A percentile compares a stretch with the other conserved stretches of the same genome.
Evolutionary conservation across 2,888 invertebrate species (phyloP).

Genomic region (Corythucha ciliata): DNA sequence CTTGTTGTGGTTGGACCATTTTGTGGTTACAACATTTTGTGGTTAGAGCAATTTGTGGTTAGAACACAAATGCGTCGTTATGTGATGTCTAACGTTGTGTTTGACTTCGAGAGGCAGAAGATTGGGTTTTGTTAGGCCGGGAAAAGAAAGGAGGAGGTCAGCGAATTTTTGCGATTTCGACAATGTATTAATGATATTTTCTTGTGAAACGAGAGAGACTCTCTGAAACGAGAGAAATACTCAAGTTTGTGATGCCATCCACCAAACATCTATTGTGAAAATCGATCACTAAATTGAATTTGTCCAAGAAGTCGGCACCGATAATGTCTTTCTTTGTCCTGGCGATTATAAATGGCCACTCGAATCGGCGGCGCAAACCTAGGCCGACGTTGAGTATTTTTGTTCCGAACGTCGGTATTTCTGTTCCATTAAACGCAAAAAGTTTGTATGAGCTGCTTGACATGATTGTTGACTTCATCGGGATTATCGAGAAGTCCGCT

Average conservation of each 20-base stretch:
- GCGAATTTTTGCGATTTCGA: conserved; percentile 8
- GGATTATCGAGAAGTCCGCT: conserved; percentile 25
- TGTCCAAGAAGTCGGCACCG: conserved; percentile 32
- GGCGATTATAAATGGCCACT: conserved; percentile 10
- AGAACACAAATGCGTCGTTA: too few species aligned
- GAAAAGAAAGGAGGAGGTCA: neutral
- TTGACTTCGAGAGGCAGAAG: conserved; percentile 6
- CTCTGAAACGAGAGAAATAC: too few species aligned
- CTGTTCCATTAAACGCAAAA: conserved; percentile 33
- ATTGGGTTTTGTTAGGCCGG: neutral
- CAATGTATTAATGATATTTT: neutral
- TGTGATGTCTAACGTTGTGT: conserved; percentile 28
- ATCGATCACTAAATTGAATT: conserved; percentile 14
- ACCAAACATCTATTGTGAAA: conserved; percentile 5
- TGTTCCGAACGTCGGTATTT: conserved; percentile 29
- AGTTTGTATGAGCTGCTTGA: conserved; percentile 22
- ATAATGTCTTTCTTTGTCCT: conserved; percentile 12
- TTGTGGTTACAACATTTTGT: too few species aligned
- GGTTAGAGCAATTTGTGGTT: too few species aligned
- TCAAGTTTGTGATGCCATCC: conserved; percentile 14
- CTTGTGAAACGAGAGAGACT: too few species aligned
- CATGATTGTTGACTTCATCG: neutral
- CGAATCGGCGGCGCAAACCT: conserved; percentile 27
- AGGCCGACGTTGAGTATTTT: conserved; percentile 23
- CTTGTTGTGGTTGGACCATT: too few species aligned